These are phyloP conservation scores for Zingel zingel DNA, from an alignment of 2,113 vertebrate genomes.

Conservation along the genomic window DNA sequence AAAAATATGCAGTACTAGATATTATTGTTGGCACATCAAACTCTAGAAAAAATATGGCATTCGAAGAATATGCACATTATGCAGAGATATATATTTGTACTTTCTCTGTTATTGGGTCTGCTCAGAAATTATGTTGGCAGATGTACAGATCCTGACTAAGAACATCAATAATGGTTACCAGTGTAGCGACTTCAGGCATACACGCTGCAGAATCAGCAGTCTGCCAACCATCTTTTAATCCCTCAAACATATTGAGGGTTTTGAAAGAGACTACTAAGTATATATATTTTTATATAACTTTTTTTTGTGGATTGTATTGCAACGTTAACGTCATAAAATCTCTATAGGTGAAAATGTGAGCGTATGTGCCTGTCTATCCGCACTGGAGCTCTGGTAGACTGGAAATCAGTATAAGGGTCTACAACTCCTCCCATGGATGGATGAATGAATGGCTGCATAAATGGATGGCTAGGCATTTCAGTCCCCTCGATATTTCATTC, in stretches of 20 bases:
- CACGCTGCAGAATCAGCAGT: conserved; percentile 31
- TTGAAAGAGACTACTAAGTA: background rate
- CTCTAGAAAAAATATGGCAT: background rate
- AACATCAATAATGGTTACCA: conserved; percentile 29
- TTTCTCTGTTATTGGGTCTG: conserved; percentile 32
- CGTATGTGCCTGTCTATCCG: background rate
- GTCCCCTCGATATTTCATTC: background rate
- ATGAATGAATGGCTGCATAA: background rate
- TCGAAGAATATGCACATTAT: conserved; percentile 6
- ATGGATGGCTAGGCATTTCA: background rate
- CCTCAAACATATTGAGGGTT: background rate
- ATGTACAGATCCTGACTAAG: conserved; percentile 30
- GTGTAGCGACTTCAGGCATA: background rate
- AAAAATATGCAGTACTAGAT: background rate
- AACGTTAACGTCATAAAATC: background rate
- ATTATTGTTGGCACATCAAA: background rate
- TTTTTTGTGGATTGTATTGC: background rate
- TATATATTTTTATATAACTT: background rate
- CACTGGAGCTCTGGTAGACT: background rate
- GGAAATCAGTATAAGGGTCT: background rate
- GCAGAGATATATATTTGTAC: conserved; percentile 19
- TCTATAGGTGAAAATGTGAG: background rate
- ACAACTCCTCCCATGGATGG: background rate
- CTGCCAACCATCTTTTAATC: conserved; percentile 7
- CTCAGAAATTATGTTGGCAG: conserved; percentile 32